Conservation (phyloP, 2,113 vertebrate genomes). For the Dinomys branickii region DNA sequence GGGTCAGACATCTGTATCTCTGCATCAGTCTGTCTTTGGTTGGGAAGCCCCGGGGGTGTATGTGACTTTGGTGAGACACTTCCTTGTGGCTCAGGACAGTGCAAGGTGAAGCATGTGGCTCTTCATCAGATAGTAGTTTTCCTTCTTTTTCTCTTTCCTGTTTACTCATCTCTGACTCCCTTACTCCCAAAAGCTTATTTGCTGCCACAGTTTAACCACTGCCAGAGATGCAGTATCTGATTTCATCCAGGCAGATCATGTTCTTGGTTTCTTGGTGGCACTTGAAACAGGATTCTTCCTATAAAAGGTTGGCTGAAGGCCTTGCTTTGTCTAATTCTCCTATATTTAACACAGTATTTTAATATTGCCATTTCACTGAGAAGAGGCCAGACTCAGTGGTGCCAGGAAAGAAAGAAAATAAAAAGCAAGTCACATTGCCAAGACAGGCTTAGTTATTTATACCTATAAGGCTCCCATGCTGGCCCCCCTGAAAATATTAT, state of each 20-base stretch:
- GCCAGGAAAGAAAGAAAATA: neutral
- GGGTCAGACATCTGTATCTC: neutral
- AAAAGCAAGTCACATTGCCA: neutral
- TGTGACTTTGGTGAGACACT: neutral
- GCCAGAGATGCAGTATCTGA: slow-evolving; percentile 1
- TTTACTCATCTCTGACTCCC: slow-evolving; percentile 16
- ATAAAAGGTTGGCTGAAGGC: slow-evolving; percentile 19
- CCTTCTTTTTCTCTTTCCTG: slow-evolving; percentile 42
- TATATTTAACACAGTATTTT: neutral
- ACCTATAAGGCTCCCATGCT: neutral
- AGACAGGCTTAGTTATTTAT: neutral
- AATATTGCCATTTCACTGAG: neutral
- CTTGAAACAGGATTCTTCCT: slow-evolving; percentile 57
- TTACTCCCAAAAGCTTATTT: neutral
- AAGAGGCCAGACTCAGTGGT: neutral
- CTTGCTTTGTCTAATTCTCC: slow-evolving; percentile 32
- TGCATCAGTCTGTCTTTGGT: neutral
- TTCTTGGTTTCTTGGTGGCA: slow-evolving; percentile 41
- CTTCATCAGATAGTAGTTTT: slow-evolving; percentile 12
- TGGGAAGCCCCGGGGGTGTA: neutral
- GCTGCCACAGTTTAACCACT: slow-evolving; percentile 19
- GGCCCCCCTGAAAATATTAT: neutral
- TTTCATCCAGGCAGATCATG: slow-evolving; percentile 51
- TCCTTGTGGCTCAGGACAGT: neutral
- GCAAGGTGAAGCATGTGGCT: neutral